Evolutionary conservation across 2,113 vertebrate genomes (phyloP), one percentile per base, ranked within the genome.

Genomic region (Siphamia tubifer): DNA sequence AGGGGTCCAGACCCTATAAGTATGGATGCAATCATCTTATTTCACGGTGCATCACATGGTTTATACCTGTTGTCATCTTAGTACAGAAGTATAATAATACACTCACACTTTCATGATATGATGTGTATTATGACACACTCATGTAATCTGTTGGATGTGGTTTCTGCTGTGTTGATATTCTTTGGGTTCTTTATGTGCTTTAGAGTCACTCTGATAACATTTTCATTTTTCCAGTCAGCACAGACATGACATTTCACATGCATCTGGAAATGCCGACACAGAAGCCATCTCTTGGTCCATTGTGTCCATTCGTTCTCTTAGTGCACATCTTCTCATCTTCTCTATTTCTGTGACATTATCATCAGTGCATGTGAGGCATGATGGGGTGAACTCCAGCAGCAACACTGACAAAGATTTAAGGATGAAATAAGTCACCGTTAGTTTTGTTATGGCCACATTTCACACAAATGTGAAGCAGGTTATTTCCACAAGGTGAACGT

Each of bases 31-130:
- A 7, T 39, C 45, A 2, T 39, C 11, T 8, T 20, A 30, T 40
- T 55, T 43, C 12, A 8, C 24, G 6, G 5, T 3, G 13, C 16
- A 38, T 24, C 23, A 30, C 16, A 44, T 48, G 48, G 9, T 34
- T 44, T 68, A 12, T 35, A 12, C n/a, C n/a, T n/a, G 17, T 32
- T 27, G 6, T 19, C 71, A 56, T n/a, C n/a, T n/a, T n/a, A n/a
- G n/a, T 57, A 34, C 31, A 32, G 44, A 36, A 49, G 65, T 44
- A 12, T n/a, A n/a, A n/a, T n/a, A n/a, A n/a, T n/a, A n/a, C n/a
- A n/a, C n/a, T n/a, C n/a, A n/a, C n/a, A n/a, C n/a, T n/a, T n/a
- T n/a, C n/a, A n/a, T n/a, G n/a, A n/a, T n/a, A n/a, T n/a, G n/a
- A n/a, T n/a, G n/a, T n/a, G n/a, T n/a, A n/a, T n/a, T n/a, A n/a